phyloP scores from a whole-genome alignment of 2,888 invertebrate genomes.

The Acanthosepion lycidas region DNA sequence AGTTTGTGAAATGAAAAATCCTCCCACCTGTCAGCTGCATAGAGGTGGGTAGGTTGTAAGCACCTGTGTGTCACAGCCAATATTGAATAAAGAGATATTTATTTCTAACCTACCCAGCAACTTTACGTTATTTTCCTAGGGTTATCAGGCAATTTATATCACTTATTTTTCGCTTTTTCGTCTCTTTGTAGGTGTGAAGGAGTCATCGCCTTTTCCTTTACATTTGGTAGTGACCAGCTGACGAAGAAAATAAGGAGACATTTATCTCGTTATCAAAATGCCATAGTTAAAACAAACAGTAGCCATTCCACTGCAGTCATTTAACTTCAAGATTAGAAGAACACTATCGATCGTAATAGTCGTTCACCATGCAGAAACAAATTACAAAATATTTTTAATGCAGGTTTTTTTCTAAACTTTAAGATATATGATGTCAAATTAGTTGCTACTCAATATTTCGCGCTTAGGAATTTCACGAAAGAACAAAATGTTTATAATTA shows the following conservation, averaged over 20 bases:
- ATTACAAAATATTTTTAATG: no score
- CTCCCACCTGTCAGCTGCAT: conserved; percentile 4
- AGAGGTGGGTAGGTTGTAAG: background rate
- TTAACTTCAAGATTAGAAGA: no score
- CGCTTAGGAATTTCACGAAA: no score
- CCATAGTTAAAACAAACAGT: no score
- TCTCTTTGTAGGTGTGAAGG: background rate
- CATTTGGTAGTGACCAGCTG: background rate
- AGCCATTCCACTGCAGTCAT: no score
- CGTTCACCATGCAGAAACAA: no score
- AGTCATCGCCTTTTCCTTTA: background rate
- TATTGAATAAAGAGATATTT: background rate
- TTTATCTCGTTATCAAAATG: no score
- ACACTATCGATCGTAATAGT: no score
- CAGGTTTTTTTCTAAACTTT: no score
- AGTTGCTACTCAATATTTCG: no score
- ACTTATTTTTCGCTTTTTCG: background rate
- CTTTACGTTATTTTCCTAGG: background rate
- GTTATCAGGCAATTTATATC: background rate
- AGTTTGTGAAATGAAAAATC: background rate
- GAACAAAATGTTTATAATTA: no score
- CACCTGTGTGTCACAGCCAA: background rate
- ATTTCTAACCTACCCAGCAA: background rate
- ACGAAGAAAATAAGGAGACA: background rate
- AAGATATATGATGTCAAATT: no score